Base-by-base conservation (phyloP, 2,888 invertebrate genomes). In the Apamea monoglypha region DNA sequence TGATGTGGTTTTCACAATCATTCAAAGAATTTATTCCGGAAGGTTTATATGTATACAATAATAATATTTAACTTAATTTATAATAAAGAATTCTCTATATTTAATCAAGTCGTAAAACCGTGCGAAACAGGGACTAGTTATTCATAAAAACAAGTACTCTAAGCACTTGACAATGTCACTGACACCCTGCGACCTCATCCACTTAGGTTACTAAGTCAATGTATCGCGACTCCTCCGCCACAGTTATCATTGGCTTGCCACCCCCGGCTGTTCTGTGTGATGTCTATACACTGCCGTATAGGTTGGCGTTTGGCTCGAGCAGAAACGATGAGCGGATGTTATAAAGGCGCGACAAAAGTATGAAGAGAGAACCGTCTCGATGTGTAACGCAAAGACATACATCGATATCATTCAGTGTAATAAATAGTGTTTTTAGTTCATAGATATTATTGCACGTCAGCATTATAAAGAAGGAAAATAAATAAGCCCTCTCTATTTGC, bases 211-310 rank as follows among this genome's bases (percentile, higher is more conserved):
- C 67, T 18, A 71, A 74, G 74, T 80, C 76, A 80, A 67, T 64
- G 72, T 83, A 71, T 56, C 74, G 68, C 68, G 40, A 63, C 53
- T 76, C 61, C 74, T 85, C 78, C 36, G 69, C 67, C 74, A 73
- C 78, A 64, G 81, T 80, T 84, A 84, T 84, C 84, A 87, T 81
- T 87, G 85, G 75, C 80, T 73, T 29, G 73, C 87, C 80, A 67
- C 84, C 80, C 86, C 71, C 71, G 61, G 47, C 67, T 29, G 63
- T 36, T 74, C 61, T 56, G 29, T 53, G 73, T 32, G 47, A 56
- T 82, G 53, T 68, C 74, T 81, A 66, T 73, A 85, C 82, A 74
- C 44, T 32, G 71, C 64, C 78, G 75, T 78, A 73, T 85, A 76
- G 44, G 47, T 21, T 56, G 32, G 29, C n/a, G 71, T 64, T 67